A percentile compares a stretch with the other conserved stretches of the same genome.
Evolutionary conservation across 2,797 vertebrate species (phyloP).

Genomic region (Chloroceryle amazona): DNA sequence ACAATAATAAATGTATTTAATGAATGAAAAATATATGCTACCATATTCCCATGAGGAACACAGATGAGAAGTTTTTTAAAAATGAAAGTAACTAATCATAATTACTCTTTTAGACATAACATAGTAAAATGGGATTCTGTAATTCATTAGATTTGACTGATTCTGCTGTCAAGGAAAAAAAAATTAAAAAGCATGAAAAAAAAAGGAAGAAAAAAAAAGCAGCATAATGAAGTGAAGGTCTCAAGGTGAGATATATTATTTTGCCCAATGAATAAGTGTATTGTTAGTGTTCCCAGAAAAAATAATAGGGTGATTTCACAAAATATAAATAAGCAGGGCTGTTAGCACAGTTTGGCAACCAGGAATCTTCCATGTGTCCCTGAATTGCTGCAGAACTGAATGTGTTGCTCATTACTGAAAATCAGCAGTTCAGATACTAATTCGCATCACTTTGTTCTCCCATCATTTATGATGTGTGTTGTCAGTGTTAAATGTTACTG

Average conservation of each 20-base stretch:
- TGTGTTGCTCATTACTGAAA: background rate
- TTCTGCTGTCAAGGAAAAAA: background rate
- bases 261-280: background rate
- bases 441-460: background rate
- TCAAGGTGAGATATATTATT: background rate
- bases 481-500: background rate
- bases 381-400: background rate
- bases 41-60: background rate
- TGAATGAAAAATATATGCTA: background rate
- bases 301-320: background rate
- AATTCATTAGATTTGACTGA: background rate
- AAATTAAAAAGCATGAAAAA: background rate
- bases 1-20: background rate
- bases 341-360: background rate
- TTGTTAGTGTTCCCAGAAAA: background rate
- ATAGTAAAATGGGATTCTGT: background rate
- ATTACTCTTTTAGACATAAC: background rate
- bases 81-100: background rate
- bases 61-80: background rate
- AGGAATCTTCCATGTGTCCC: background rate
- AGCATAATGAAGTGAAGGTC: background rate
- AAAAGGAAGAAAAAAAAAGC: background rate
- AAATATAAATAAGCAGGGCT: background rate
- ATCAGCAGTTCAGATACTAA: background rate
- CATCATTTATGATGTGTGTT: background rate